phyloP scores from a whole-genome alignment of 2,113 vertebrate genomes.

The Condylura cristata region DNA sequence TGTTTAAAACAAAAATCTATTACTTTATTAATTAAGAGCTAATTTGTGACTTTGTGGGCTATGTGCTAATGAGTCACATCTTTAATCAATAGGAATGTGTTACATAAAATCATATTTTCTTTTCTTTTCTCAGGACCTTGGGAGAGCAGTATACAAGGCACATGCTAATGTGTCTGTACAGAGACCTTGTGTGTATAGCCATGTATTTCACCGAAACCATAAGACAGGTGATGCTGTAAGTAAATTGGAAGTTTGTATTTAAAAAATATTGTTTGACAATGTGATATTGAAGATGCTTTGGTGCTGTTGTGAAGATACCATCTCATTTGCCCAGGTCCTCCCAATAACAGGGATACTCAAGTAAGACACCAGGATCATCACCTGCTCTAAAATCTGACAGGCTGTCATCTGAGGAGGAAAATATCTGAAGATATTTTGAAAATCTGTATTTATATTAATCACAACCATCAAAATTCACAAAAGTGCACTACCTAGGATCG shows the following conservation, averaged over 20 bases:
- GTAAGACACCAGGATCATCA: not conserved
- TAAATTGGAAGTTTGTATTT: not conserved
- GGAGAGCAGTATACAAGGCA: not conserved
- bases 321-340: not conserved
- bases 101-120: not conserved
- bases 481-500: not conserved
- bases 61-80: not conserved
- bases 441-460: not conserved
- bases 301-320: not conserved
- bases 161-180: not conserved
- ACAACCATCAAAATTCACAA: not conserved
- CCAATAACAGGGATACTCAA: not conserved
- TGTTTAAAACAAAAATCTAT: not conserved
- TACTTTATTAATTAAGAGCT: conserved; percentile 11
- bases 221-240: not conserved
- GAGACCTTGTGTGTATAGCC: rapidly evolving
- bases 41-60: not conserved
- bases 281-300: not conserved
- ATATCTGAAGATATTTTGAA: not conserved
- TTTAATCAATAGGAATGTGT: not conserved
- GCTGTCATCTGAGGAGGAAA: not conserved
- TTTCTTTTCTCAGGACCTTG: not conserved
- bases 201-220: not conserved
- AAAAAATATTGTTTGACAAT: not conserved
- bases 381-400: not conserved